These are phyloP conservation scores for Hestina assimilis DNA, from an alignment of 1,140 invertebrate species.

Conservation along the genomic window DNA sequence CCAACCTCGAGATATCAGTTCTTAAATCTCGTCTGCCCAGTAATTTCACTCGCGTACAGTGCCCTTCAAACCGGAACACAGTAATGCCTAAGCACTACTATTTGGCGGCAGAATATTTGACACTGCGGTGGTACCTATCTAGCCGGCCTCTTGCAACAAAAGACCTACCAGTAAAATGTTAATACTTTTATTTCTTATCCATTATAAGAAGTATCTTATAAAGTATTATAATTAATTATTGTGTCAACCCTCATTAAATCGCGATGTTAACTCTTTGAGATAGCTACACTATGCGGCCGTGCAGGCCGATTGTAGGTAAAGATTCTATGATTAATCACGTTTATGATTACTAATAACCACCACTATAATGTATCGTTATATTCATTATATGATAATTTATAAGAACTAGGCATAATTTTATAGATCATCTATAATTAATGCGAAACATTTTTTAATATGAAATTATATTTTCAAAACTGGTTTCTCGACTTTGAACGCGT, in stretches of 20 bases:
- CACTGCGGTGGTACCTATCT: no score
- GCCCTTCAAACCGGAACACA: no score
- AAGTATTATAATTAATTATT: not conserved
- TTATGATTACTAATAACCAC: slow-evolving; percentile 23
- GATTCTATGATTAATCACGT: slow-evolving; percentile 22
- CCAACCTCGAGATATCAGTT: no score
- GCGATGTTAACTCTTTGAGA: slow-evolving; percentile 5
- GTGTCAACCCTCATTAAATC: slow-evolving; percentile 2
- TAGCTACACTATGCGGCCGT: not conserved
- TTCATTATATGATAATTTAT: slow-evolving; percentile 22
- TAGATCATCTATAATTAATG: slow-evolving; percentile 8
- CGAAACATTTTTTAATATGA: not conserved
- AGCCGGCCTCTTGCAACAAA: no score
- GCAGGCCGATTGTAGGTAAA: slow-evolving; percentile 6
- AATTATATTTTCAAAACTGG: not conserved
- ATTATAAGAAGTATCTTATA: no score
- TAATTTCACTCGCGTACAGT: no score
- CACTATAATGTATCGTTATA: slow-evolving; percentile 13
- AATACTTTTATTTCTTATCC: not conserved
- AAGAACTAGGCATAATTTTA: slow-evolving; percentile 15
- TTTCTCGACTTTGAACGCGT: not conserved
- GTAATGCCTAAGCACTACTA: no score
- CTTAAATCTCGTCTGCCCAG: no score
- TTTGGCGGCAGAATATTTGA: no score
- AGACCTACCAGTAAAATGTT: no score